These are phyloP conservation scores for Andinoacara biseriatus DNA, from an alignment of 2,113 vertebrate genomes.

Conservation along the genomic window DNA sequence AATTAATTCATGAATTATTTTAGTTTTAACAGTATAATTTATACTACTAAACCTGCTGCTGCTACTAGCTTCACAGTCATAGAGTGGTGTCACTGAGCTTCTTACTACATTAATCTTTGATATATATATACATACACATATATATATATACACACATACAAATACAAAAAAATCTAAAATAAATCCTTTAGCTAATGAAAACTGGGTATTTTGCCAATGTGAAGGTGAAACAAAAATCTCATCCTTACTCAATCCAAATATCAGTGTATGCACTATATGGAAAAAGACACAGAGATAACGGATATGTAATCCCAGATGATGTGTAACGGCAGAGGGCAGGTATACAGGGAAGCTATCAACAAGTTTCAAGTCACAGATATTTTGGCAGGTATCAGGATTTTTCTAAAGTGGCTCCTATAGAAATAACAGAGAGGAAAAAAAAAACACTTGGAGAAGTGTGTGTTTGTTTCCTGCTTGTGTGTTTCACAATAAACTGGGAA, in stretches of 20 bases:
- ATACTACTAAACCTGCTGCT: not conserved
- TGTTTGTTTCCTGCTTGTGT: constrained; percentile 14
- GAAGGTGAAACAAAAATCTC: not conserved
- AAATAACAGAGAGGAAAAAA: not conserved
- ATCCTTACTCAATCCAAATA: not conserved
- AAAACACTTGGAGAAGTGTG: not conserved
- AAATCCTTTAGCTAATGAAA: not conserved
- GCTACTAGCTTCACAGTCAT: too few relatives aligned
- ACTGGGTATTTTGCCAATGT: not conserved
- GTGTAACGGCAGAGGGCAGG: not conserved
- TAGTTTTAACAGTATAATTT: not conserved
- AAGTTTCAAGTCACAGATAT: constrained; percentile 1
- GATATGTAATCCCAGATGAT: not conserved
- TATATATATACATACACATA: too few relatives aligned
- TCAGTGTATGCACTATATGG: not conserved
- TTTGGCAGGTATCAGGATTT: constrained; percentile 4
- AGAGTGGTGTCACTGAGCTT: too few relatives aligned
- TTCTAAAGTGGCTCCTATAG: not conserved
- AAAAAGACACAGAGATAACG: not conserved
- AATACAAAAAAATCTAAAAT: not conserved
- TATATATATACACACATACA: too few relatives aligned
- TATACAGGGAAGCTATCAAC: not conserved
- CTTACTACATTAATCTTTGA: not conserved
- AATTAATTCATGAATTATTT: not conserved
- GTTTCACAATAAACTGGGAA: constrained; percentile 21